Evolutionary conservation across 2,888 invertebrate genomes (phyloP).

Genomic region (Thereva nobilitata): DNA sequence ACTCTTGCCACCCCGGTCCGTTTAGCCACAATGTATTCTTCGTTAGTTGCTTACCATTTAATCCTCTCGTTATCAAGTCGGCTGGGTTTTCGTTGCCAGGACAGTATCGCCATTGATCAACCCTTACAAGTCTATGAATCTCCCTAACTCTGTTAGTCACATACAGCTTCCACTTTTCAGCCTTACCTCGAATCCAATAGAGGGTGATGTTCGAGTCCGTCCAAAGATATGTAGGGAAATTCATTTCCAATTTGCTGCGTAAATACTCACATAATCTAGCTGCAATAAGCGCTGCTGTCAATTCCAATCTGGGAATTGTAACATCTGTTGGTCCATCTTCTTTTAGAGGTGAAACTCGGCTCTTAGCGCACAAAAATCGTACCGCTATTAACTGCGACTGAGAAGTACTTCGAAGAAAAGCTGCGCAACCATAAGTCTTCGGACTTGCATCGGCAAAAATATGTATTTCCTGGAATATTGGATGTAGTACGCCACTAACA

Average conservation of each 20-base stretch:
- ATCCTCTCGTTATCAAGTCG: neutral
- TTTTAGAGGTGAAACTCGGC: neutral
- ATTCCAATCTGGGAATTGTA: too few species aligned
- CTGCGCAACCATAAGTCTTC: too few species aligned
- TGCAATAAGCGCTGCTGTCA: too few species aligned
- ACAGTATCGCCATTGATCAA: neutral
- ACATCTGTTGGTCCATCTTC: too few species aligned
- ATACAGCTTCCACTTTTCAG: neutral
- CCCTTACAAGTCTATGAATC: neutral
- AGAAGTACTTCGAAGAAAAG: neutral
- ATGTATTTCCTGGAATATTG: too few species aligned
- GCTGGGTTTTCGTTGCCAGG: too few species aligned
- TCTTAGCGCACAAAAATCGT: neutral
- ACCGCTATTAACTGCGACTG: neutral
- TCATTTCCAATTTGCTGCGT: neutral
- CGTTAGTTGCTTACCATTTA: neutral
- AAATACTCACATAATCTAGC: neutral
- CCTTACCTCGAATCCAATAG: neutral
- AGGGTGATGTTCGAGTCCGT: neutral
- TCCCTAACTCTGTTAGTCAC: neutral
- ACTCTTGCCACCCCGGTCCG: neutral
- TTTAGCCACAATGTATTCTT: neutral
- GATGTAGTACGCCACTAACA: too few species aligned
- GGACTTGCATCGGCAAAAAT: too few species aligned
- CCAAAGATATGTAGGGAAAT: neutral